Conservation (phyloP, 2,113 vertebrate genomes). For the Micronycteris hirsuta region DNA sequence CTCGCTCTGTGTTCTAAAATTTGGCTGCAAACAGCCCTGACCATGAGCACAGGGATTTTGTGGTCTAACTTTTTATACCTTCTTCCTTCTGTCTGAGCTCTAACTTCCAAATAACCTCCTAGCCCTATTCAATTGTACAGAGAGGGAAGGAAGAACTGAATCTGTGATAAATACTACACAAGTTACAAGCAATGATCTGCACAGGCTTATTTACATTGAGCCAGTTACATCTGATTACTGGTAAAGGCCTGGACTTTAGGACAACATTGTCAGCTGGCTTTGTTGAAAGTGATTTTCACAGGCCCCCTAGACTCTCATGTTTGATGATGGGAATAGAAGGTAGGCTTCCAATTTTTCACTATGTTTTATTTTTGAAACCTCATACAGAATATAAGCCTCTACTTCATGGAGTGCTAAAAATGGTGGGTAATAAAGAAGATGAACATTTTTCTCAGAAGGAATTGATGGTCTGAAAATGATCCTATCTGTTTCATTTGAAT, state of each 20-base stretch:
- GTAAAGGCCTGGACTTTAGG: neutral
- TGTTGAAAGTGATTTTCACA: neutral
- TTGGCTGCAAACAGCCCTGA: neutral
- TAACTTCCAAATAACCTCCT: neutral
- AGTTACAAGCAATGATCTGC: neutral
- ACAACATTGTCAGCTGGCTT: neutral
- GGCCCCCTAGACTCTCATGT: neutral
- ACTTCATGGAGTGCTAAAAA: neutral
- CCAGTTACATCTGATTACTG: neutral
- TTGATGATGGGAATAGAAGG: neutral
- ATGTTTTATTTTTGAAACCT: neutral
- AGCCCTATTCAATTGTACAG: neutral
- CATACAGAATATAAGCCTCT: neutral
- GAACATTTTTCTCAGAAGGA: neutral
- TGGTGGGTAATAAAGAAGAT: neutral
- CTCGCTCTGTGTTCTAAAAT: neutral
- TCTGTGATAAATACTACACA: neutral
- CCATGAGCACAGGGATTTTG: neutral
- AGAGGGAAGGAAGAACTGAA: neutral
- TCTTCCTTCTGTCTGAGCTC: neutral
- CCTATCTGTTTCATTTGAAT: neutral
- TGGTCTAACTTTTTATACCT: neutral
- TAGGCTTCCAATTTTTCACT: neutral
- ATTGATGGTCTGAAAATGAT: neutral
- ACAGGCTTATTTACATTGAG: neutral